A percentile compares a stretch with the other conserved stretches of the same genome.
These are phyloP conservation scores for sheep (Ovis aries) DNA, from an alignment of 2,113 vertebrate species.

Conservation along the genomic window DNA sequence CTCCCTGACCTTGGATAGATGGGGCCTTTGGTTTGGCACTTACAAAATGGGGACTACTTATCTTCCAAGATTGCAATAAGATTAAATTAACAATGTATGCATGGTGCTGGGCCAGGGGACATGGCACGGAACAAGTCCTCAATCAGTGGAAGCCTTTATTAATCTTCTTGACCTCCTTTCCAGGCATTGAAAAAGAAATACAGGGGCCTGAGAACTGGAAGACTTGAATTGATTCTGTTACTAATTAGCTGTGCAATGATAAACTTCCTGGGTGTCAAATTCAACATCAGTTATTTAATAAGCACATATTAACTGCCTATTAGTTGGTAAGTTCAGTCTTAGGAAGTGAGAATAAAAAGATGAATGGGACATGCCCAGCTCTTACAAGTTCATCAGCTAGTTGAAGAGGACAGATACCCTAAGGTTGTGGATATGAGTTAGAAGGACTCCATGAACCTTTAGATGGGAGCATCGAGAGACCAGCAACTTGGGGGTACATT, in stretches of 20 bases:
- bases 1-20: not conserved
- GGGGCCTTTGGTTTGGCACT: not conserved
- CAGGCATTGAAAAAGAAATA: not conserved
- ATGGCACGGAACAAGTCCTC: not conserved
- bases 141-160: not conserved
- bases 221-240: not conserved
- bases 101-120: accelerated
- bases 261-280: not conserved
- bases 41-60: not conserved
- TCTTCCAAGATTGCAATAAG: not conserved
- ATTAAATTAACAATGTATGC: not conserved
- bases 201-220: not conserved
- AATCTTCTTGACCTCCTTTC: not conserved
- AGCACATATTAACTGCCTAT: not conserved
- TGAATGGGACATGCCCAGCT: not conserved
- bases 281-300: not conserved
- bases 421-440: not conserved
- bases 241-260: not conserved
- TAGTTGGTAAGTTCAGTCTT: not conserved
- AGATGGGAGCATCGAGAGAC: not conserved
- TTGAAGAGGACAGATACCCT: not conserved
- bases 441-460: not conserved
- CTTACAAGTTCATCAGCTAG: not conserved
- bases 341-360: not conserved
- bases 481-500: not conserved